Conservation (phyloP, 2,113 vertebrate genomes). For the Pygoscelis antarcticus region DNA sequence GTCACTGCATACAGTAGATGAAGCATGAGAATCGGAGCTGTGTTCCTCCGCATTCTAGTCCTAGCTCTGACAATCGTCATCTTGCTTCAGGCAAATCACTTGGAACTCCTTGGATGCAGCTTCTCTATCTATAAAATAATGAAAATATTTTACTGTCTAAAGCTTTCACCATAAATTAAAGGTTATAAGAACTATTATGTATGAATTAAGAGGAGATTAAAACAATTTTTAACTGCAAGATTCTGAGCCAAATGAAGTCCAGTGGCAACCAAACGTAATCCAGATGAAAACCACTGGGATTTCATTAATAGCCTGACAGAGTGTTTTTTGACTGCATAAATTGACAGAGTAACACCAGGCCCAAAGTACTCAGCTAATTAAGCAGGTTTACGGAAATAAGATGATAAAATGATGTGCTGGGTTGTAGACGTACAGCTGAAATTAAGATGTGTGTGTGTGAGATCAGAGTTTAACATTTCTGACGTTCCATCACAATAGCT, state of each 20-base stretch:
- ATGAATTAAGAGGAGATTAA: not conserved
- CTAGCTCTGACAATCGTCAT: not conserved
- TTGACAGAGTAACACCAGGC: not conserved
- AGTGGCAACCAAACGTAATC: not conserved
- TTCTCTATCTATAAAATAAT: not conserved
- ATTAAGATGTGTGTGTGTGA: not conserved
- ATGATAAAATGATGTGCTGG: not conserved
- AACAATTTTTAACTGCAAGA: not conserved
- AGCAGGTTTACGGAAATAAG: not conserved
- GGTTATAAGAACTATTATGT: not conserved
- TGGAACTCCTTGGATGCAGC: not conserved
- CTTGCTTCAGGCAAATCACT: conserved; percentile 38
- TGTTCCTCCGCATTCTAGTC: not conserved
- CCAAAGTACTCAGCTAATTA: not conserved
- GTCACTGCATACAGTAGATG: not conserved
- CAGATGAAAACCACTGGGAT: not conserved
- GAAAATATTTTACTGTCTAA: not conserved
- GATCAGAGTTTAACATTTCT: not conserved
- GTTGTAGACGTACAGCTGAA: not conserved
- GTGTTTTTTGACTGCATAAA: not conserved
- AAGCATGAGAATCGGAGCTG: conserved; percentile 28
- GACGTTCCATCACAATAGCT: not conserved
- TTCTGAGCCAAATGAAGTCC: not conserved
- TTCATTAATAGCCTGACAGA: not conserved
- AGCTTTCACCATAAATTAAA: not conserved